phyloP scores from a whole-genome alignment of 2,888 invertebrate species.

The Empis stercorea region DNA sequence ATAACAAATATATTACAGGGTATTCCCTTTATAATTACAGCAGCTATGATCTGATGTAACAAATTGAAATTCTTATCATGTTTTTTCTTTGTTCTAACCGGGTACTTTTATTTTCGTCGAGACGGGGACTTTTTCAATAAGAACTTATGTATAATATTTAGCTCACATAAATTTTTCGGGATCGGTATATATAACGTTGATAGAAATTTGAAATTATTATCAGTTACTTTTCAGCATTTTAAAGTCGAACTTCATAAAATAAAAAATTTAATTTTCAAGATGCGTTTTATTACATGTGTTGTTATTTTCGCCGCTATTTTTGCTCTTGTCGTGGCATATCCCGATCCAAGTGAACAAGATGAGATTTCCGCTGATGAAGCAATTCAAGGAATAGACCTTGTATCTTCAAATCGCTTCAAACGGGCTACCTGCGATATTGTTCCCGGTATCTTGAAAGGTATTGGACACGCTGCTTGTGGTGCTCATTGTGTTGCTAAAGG shows the following conservation, averaged over 20 bases:
- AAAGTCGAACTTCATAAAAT: not conserved
- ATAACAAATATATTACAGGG: too few relatives aligned
- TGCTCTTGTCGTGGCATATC: too few relatives aligned
- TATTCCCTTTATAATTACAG: too few relatives aligned
- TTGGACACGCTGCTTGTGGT: constrained; percentile 35
- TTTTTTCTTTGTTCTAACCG: too few relatives aligned
- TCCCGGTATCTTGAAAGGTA: constrained; percentile 17
- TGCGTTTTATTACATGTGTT: not conserved
- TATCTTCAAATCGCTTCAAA: constrained; percentile 13
- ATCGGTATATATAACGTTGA: too few relatives aligned
- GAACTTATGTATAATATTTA: too few relatives aligned
- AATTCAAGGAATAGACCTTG: not conserved
- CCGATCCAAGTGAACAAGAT: too few relatives aligned
- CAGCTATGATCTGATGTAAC: too few relatives aligned
- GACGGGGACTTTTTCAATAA: too few relatives aligned
- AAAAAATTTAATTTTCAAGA: not conserved
- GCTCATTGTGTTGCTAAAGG: constrained; percentile 30
- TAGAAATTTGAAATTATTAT: not conserved
- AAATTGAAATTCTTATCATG: too few relatives aligned
- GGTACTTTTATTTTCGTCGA: too few relatives aligned
- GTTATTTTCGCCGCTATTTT: not conserved
- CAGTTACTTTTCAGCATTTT: not conserved
- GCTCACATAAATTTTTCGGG: too few relatives aligned
- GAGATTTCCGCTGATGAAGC: not conserved
- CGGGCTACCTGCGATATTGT: constrained; percentile 36